Percentiles rank a stretch among this genome's conserved stretches.
phyloP scores from a whole-genome alignment of 2,797 vertebrate genomes.

The Cheirogaleus major region DNA sequence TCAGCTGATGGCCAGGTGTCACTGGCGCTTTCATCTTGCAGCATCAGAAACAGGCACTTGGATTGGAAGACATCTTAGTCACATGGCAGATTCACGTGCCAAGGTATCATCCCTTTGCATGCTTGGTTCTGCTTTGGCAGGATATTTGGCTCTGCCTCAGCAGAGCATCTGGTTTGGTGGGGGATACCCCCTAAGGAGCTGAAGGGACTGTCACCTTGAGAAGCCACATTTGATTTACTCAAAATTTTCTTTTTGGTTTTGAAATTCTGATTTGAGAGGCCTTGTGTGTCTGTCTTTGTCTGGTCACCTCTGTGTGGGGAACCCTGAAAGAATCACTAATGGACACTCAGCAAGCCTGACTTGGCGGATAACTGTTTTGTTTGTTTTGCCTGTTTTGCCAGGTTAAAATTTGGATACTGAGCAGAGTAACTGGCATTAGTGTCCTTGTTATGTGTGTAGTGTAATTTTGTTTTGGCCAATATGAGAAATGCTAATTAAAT shows the following conservation, averaged over 20 bases:
- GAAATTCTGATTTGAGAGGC: neutral
- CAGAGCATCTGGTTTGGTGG: neutral
- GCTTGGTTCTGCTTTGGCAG: neutral
- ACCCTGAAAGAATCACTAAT: neutral
- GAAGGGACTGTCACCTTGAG: neutral
- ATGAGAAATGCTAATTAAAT: neutral
- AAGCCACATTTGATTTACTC: neutral
- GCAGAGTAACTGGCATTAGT: neutral
- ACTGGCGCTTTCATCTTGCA: too few species aligned
- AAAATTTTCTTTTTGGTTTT: neutral
- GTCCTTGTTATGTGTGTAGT: neutral
- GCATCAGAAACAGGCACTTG: too few species aligned
- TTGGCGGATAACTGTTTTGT: neutral
- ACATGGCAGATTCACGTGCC: neutral
- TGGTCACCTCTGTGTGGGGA: neutral
- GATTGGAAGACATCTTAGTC: too few species aligned
- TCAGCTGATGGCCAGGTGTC: too few species aligned
- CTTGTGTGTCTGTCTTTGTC: neutral
- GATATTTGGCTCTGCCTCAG: neutral
- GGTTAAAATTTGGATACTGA: neutral
- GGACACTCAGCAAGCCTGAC: too few species aligned
- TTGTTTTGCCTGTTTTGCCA: neutral
- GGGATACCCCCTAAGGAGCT: neutral
- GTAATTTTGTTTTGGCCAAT: neutral
- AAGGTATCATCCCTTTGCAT: neutral